Evolutionary conservation across 2,888 invertebrate species (phyloP), one percentile per base, ranked within the genome.

Genomic region (Eulithis prunata): DNA sequence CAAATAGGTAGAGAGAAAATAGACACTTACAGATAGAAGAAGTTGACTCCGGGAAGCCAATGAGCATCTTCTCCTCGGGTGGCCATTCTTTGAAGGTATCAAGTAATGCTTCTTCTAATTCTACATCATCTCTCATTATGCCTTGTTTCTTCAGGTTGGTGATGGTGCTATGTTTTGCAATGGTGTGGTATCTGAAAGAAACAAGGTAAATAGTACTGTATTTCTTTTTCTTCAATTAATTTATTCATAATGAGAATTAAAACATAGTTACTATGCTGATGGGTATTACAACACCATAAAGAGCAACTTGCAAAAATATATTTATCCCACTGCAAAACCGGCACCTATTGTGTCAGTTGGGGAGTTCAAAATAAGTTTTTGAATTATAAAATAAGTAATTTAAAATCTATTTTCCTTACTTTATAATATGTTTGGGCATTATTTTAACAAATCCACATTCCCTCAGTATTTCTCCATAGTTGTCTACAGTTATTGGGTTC

Each of bases 401-500:
- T 32, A 6, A 32, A 32, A 32, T 32, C 5, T 38, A 8, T 38
- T 52, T 10, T 59, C 28, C 75, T 76, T 75, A 91, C 91, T 86
- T 88, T 71, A 91, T 89, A 58, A 92, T 87, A 73, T 90, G 81
- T 71, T 89, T 88, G 4, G 91, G 84, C 14, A 88, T 70, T 32
- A 93, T 82, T 49, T 81, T 78, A 4, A 93, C 73, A 66, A 95
- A 95, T 13, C 95, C 94, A 78, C 95, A 95, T 85, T 96, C 96
- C 70, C 86, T 87, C 12, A 96, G 83, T 53, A 95, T 94, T 76
- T 92, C 90, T 67, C 94, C 94, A 74, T 95, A 95, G 76, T 96
- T 95, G 57, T 94, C 93, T 75, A 95, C 81, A 41, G 94, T 93
- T 32, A 94, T 85, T 1, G 94, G 91, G 74, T 94, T 93, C 80